Evolutionary conservation across 2,797 vertebrate genomes (phyloP).

Genomic region (Erethizon dorsatum): DNA sequence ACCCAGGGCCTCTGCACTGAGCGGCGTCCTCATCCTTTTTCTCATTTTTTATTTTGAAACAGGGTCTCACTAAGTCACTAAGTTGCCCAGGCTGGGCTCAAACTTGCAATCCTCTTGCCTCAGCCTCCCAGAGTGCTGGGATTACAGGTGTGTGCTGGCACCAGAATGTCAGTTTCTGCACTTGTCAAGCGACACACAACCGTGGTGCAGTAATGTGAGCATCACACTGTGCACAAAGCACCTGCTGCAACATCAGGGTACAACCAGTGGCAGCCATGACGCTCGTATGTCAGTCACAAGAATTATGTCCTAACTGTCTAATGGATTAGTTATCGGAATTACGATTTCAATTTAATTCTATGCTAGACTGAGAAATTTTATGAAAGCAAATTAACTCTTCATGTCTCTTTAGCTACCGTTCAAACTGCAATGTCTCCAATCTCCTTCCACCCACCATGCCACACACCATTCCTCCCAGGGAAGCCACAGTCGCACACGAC

Average conservation of each 20-base stretch:
- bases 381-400: neutral
- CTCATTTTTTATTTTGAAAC: neutral
- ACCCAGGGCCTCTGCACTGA: neutral
- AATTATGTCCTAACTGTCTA: neutral
- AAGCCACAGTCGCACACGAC: fast-evolving
- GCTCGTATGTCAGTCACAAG: neutral
- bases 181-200: neutral
- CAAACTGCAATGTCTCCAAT: too few relatives aligned
- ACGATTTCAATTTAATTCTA: neutral
- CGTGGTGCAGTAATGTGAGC: fast-evolving
- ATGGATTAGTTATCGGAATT: neutral
- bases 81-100: neutral
- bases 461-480: neutral
- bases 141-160: neutral
- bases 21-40: neutral
- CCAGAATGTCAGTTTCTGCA: neutral
- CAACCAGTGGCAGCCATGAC: neutral
- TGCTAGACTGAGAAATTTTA: neutral
- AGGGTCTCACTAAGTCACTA: neutral
- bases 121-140: neutral
- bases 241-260: fast-evolving
- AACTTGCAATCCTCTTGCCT: neutral
- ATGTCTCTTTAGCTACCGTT: neutral
- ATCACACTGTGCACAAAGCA: neutral
- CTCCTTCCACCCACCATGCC: fast-evolving